Evolutionary conservation across 2,797 vertebrate genomes (phyloP).

Genomic region (Eleutherodactylus coqui): DNA sequence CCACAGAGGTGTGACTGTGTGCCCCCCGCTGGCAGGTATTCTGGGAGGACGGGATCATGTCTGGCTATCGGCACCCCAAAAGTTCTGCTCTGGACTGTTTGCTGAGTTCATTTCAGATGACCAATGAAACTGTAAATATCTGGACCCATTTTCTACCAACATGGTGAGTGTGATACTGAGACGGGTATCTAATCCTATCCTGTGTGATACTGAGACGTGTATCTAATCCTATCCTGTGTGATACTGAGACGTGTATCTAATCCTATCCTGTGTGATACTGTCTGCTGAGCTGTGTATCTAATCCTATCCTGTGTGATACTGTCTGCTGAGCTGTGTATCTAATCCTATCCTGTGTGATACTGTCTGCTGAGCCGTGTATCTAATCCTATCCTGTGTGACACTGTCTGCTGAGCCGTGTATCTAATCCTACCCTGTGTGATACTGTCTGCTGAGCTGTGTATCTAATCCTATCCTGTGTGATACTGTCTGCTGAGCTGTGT

Average conservation of each 20-base stretch:
- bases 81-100: constrained; percentile 89
- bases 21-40: constrained; percentile 78
- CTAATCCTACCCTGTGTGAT: too few species aligned
- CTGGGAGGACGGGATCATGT: constrained; percentile 88
- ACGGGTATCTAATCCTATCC: neutral
- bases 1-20: neutral
- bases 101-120: constrained; percentile 91
- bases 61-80: constrained; percentile 85
- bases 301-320: neutral
- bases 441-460: too few species aligned
- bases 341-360: too few species aligned
- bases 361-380: too few species aligned
- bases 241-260: neutral
- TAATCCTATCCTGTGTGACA: too few species aligned
- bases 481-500: too few species aligned
- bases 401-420: too few species aligned
- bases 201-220: neutral
- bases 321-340: too few species aligned
- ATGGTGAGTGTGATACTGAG: constrained; percentile 73
- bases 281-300: neutral
- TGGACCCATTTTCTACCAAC: constrained; percentile 92
- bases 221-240: neutral
- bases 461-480: too few species aligned
- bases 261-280: neutral
- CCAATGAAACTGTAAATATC: constrained; percentile 90